Evolutionary conservation across 2,797 vertebrate species (phyloP).

Genomic region (Channa striata): DNA sequence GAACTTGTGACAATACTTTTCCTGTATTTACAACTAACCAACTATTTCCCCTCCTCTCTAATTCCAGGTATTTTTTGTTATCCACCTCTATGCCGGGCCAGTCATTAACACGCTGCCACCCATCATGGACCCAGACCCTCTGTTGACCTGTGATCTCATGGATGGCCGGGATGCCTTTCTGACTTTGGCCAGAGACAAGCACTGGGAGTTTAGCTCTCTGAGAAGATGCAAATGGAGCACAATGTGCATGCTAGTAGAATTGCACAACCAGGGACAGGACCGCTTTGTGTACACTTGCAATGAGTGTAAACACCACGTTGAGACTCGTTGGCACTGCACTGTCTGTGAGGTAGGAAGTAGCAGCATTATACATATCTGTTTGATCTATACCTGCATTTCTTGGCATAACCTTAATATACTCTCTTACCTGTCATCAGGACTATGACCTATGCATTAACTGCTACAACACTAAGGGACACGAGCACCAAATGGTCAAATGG

Average conservation of each 20-base stretch:
- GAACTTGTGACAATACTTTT: constrained; percentile 1
- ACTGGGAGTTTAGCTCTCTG: constrained; percentile 98
- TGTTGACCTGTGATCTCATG: constrained; percentile 97
- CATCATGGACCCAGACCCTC: constrained; percentile 94
- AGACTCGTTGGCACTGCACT: constrained; percentile 98
- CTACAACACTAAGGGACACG: constrained; percentile 96
- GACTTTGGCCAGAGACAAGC: constrained; percentile 96
- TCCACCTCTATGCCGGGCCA: constrained; percentile 94
- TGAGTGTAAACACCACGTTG: constrained; percentile 98
- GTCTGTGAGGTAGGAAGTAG: constrained; percentile 92
- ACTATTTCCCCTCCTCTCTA: constrained; percentile 1
- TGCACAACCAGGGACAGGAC: constrained; percentile 98
- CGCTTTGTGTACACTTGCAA: constrained; percentile 99
- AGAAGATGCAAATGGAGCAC: constrained; percentile 97
- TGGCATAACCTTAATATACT: background rate
- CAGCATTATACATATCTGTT: background rate
- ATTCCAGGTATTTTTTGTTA: constrained; percentile 96
- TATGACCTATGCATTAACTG: constrained; percentile 99
- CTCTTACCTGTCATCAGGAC: constrained; percentile 83
- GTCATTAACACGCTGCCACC: constrained; percentile 95
- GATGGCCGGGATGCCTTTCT: constrained; percentile 97
- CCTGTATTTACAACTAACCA: background rate
- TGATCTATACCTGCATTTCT: background rate
- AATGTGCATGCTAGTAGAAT: constrained; percentile 99
- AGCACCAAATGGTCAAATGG: constrained; percentile 99